phyloP scores from a whole-genome alignment of 64 coral and sea anemone genomes.

The Orbicella faveolata region DNA sequence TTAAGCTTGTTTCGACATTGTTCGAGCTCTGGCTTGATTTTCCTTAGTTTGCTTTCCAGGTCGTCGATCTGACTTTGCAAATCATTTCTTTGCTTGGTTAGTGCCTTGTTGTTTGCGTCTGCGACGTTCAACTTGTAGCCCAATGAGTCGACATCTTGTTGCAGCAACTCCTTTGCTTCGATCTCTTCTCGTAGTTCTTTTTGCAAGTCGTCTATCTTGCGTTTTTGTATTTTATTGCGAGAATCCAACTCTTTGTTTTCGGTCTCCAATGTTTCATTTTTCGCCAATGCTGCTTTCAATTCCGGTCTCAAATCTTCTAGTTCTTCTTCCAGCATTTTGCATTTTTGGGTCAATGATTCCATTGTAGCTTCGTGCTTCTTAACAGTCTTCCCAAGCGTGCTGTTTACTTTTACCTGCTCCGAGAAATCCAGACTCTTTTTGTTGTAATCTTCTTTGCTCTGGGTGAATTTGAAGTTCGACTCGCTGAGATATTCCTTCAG shows the following conservation, averaged over 20 bases:
- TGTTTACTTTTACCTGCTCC: slow-evolving; percentile 78
- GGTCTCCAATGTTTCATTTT: slow-evolving; percentile 45
- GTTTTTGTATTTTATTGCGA: slow-evolving; percentile 43
- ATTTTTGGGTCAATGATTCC: slow-evolving; percentile 52
- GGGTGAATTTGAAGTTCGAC: slow-evolving; percentile 51
- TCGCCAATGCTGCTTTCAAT: slow-evolving; percentile 42
- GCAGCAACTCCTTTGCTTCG: slow-evolving; percentile 64
- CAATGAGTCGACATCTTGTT: slow-evolving; percentile 62
- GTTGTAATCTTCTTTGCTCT: slow-evolving; percentile 62
- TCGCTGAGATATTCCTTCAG: slow-evolving; percentile 46
- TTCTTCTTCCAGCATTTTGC: slow-evolving; percentile 59
- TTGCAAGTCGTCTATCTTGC: slow-evolving; percentile 40
- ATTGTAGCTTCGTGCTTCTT: slow-evolving; percentile 72
- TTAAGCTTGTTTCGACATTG: slow-evolving; percentile 81
- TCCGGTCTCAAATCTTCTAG: slow-evolving; percentile 60
- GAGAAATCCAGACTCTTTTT: slow-evolving; percentile 52
- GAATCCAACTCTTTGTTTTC: slow-evolving; percentile 62
- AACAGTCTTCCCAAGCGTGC: slow-evolving; percentile 67
- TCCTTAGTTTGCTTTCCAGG: slow-evolving; percentile 57
- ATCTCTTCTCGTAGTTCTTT: slow-evolving; percentile 52
- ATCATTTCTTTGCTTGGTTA: slow-evolving; percentile 64
- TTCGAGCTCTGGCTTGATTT: slow-evolving; percentile 64
- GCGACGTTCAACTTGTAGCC: slow-evolving; percentile 72
- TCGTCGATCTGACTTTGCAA: slow-evolving; percentile 55
- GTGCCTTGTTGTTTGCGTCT: slow-evolving; percentile 53